These are phyloP conservation scores for Aspidiotus destructor DNA, from an alignment of 2,888 invertebrate species.

Conservation along the genomic window DNA sequence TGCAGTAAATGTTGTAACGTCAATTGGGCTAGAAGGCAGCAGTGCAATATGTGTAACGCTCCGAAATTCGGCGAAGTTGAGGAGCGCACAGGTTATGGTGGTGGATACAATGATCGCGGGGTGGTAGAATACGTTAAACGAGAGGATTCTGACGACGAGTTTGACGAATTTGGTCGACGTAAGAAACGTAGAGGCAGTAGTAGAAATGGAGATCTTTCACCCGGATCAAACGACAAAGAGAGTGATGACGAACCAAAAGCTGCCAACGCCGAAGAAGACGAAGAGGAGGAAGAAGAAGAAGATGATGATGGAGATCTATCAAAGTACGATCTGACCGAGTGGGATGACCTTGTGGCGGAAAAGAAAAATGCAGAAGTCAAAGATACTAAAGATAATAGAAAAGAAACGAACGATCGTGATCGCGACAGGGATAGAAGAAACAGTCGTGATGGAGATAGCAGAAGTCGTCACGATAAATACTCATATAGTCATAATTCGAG, in stretches of 20 bases:
- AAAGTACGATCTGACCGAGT: constrained; percentile 60
- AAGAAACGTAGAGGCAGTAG: constrained; percentile 41
- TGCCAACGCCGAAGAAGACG: constrained; percentile 42
- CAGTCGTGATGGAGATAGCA: constrained; percentile 30
- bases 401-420: constrained; percentile 28
- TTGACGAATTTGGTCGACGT: constrained; percentile 65
- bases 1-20: constrained; percentile 99
- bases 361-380: constrained; percentile 34
- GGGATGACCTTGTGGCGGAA: constrained; percentile 45
- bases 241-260: constrained; percentile 42
- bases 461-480: constrained; percentile 15
- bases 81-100: constrained; percentile 68
- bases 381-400: constrained; percentile 2
- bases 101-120: constrained; percentile 91
- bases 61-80: constrained; percentile 93
- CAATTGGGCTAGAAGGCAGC: constrained; percentile 92
- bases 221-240: constrained; percentile 42
- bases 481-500: constrained; percentile 7
- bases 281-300: constrained; percentile 49
- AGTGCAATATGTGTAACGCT: constrained; percentile 97
- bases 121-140: constrained; percentile 90
- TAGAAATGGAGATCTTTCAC: neutral
- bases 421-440: constrained; percentile 29
- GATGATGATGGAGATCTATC: constrained; percentile 58
- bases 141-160: constrained; percentile 83